Evolutionary conservation across 2,113 vertebrate genomes (phyloP), one percentile per base, ranked within the genome.

Genomic region (Nibea albiflora): DNA sequence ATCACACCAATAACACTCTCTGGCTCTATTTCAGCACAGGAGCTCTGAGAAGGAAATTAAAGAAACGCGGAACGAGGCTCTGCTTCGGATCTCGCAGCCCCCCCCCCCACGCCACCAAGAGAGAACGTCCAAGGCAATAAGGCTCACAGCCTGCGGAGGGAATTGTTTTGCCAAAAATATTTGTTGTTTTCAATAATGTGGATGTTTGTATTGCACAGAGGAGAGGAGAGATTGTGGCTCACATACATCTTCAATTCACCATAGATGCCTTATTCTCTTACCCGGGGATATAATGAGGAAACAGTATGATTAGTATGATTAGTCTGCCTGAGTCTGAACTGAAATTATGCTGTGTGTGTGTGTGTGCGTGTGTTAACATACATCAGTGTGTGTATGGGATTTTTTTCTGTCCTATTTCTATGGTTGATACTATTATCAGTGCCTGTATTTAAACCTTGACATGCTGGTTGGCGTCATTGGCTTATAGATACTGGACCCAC

Each of bases 141-240:
- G 81, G 72, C 83, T 85, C 68, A 57, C 62, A 73, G 81, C 76
- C 81, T 78, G 82, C 11, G 42, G 79, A 80, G 66, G 77, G 85
- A 83, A 81, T 65, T 85, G 66, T 83, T 89, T 80, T 83, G 76
- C 78, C 83, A 87, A 85, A 89, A 87, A 87, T 84, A 85, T 90
- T 81, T 85, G 83, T 80, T 82, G 76, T 76, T 86, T 91, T 91
- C 85, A 85, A 88, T 85, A 88, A 84, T 87, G 53, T 80, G 80
- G 57, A 52, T 78, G 80, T 78, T 84, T 88, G 76, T 81, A 42
- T 80, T 77, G 73, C n/a, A 20, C n/a, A 60, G 67, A 54, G 60
- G 49, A 87, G 26, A 54, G 52, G 42, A 74, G 24, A 57, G 35
- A 79, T 49, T 60, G 61, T 58, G 42, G 61, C 63, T 68, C 60